Conservation (phyloP, 2,113 vertebrate species). For the Mobula birostris region DNA sequence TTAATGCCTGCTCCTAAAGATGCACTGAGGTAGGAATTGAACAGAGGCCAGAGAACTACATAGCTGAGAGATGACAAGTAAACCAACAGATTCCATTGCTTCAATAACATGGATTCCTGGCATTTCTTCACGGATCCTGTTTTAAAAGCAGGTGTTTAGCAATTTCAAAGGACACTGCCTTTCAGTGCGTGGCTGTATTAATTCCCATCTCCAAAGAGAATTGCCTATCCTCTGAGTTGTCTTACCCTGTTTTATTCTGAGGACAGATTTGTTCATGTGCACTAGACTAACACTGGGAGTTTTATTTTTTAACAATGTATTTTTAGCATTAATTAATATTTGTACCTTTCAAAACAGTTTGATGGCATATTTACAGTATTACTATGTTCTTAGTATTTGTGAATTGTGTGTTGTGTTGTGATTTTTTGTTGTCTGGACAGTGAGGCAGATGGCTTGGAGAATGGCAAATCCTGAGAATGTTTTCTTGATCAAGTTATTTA, state of each 20-base stretch:
- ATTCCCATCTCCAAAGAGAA: background rate
- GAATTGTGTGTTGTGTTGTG: background rate
- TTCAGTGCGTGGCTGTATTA: background rate
- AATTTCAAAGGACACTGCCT: background rate
- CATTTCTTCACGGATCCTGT: background rate
- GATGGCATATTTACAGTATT: background rate
- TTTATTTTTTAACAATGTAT: background rate
- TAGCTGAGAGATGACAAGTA: too few relatives aligned
- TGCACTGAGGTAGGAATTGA: too few relatives aligned
- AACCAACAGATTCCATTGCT: background rate
- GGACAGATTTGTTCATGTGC: background rate
- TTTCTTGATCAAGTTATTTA: background rate
- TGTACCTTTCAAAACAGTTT: background rate
- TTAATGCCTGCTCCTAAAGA: too few relatives aligned
- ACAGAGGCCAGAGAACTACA: too few relatives aligned
- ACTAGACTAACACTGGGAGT: background rate
- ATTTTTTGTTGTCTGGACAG: background rate
- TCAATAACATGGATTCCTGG: background rate
- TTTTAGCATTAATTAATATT: background rate
- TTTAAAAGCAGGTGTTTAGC: background rate
- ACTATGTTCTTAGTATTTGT: background rate
- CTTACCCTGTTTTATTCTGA: background rate
- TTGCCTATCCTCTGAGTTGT: background rate
- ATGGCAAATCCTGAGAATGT: background rate
- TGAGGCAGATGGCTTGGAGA: background rate